These are phyloP conservation scores for Ennomos quercinarius DNA, from an alignment of 2,888 invertebrate species.

Conservation along the genomic window DNA sequence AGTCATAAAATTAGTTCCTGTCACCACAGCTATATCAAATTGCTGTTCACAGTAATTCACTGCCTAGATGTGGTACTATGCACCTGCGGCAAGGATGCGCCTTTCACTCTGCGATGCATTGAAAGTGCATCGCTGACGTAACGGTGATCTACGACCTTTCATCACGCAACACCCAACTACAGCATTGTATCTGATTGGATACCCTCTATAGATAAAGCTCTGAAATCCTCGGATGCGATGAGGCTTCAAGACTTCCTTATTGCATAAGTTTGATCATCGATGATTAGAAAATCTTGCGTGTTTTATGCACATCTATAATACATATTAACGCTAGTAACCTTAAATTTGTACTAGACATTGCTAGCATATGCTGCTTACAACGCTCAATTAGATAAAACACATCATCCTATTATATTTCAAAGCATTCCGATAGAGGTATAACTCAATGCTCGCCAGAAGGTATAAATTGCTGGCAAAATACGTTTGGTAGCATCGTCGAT, in stretches of 20 bases:
- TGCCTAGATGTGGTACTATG: slow-evolving; percentile 36
- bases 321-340: background rate
- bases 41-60: too few species aligned
- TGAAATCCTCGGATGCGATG: slow-evolving; percentile 9
- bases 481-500: slow-evolving; percentile 56
- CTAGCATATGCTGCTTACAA: slow-evolving; percentile 20
- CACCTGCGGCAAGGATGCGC: slow-evolving; percentile 69
- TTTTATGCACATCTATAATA: background rate
- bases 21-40: too few species aligned
- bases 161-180: slow-evolving; percentile 13
- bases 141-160: slow-evolving; percentile 60
- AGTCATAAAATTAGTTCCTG: too few species aligned
- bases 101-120: slow-evolving; percentile 77
- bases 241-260: slow-evolving; percentile 13
- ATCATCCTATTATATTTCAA: slow-evolving; percentile 62
- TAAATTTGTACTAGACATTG: background rate
- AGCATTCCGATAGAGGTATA: slow-evolving; percentile 65
- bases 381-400: slow-evolving; percentile 57
- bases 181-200: slow-evolving; percentile 22
- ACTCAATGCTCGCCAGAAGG: slow-evolving; percentile 56
- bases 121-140: slow-evolving; percentile 82
- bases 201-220: slow-evolving; percentile 5
- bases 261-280: slow-evolving; percentile 4
- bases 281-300: slow-evolving; percentile 2
- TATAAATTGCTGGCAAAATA: slow-evolving; percentile 71